Evolutionary conservation across 2,113 vertebrate species (phyloP), one percentile per base, ranked within the genome.

Genomic region (Datnioides undecimradiatus): DNA sequence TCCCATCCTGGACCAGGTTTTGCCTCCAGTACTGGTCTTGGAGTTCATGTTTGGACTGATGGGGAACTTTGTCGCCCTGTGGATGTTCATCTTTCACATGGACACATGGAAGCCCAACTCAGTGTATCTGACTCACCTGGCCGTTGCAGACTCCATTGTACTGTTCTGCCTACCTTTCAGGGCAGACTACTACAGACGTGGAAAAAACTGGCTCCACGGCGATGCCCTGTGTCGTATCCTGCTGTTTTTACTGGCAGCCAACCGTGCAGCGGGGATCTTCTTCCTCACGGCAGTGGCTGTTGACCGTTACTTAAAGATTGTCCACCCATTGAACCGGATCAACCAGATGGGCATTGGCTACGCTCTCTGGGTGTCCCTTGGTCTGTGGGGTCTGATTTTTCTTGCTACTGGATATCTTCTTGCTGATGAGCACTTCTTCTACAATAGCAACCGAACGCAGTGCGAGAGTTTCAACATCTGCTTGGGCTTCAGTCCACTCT

Each of bases 391-490:
- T 16, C 72, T 92, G 38, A 94, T 95, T 0, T 68, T 95, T 31
- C 79, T 93, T 1, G 90, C 93, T 0, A 95, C 93, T 0, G 92
- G 84, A 0, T 94, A 95, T 72, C 91, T 96, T 23, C 81, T 96
- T 0, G 33, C 84, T 0, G 57, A 91, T 0, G 9, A 79, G 27
- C 95, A 95, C 70, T 91, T 93, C 62, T 93, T 68, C 49, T n/a
- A 69, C 54, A 62, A 54, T 1, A 58, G 81, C 80, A 95, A 95
- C 73, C 81, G 57, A 0, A 95, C 93, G 0, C 95, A 95, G 60
- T 96, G 95, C 16, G 95, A 96, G 86, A 96, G 94, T 54, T 96
- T 96, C 86, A 94, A 93, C 87, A 95, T 96, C 71, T 95, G 94
- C 83, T 86, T 94, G 76, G 91, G 86, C 23, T 78, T 71, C 74